Conservation (phyloP, 2,113 vertebrate genomes). For the Apteryx owenii region DNA sequence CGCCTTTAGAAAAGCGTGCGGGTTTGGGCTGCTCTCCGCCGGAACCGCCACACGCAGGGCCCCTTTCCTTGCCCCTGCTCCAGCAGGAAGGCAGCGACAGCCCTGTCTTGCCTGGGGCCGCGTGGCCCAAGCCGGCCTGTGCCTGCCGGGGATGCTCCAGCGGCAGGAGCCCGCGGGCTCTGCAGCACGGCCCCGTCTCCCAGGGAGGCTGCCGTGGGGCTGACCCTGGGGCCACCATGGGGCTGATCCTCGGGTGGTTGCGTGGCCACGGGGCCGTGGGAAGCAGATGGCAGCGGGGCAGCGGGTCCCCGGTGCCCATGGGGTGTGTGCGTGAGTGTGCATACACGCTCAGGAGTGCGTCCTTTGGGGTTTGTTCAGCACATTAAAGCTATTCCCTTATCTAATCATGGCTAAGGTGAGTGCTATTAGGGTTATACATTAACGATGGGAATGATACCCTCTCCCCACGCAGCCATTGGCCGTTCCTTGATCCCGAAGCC, state of each 20-base stretch:
- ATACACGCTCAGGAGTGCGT: background rate
- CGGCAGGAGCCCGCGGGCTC: no score
- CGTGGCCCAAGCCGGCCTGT: background rate
- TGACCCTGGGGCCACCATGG: no score
- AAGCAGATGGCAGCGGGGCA: background rate
- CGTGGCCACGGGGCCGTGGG: background rate
- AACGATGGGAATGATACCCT: slow-evolving; percentile 61
- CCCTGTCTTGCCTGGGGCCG: background rate
- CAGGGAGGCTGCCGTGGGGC: no score
- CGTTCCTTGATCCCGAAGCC: slow-evolving; percentile 60
- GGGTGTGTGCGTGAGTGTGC: background rate
- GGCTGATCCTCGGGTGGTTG: no score
- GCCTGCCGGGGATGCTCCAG: background rate
- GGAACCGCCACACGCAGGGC: background rate
- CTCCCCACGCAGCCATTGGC: slow-evolving; percentile 44
- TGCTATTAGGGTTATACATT: slow-evolving; percentile 74
- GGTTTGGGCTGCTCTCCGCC: background rate
- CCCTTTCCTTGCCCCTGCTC: background rate
- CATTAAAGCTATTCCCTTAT: slow-evolving; percentile 76
- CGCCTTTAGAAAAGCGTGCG: accelerated
- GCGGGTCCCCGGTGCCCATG: background rate
- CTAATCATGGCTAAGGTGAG: slow-evolving; percentile 68
- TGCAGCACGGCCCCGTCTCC: no score
- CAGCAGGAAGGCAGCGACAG: background rate
- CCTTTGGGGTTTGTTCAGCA: slow-evolving; percentile 59